Conservation (phyloP, 53 echinoderm and acorn worm species). For the Antedon mediterranea region DNA sequence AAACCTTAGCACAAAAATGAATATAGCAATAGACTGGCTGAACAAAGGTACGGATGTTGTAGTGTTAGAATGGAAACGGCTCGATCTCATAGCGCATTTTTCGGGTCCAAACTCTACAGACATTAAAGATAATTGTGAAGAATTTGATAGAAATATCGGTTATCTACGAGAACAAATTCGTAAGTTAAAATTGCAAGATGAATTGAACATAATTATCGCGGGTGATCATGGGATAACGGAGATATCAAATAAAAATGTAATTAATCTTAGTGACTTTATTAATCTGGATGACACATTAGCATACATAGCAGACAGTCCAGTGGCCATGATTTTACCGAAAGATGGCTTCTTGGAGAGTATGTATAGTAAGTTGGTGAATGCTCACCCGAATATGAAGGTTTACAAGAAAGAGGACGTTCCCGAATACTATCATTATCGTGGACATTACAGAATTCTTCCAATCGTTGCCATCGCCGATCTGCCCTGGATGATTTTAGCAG, state of each 20-base stretch:
- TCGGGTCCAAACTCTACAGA: not conserved
- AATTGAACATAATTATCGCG: not conserved
- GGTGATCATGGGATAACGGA: not conserved
- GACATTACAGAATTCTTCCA: not conserved
- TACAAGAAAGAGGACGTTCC: not conserved
- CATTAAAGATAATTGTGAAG: not conserved
- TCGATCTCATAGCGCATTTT: not conserved
- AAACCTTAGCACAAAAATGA: not conserved
- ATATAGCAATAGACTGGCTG: not conserved
- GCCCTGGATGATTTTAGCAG: not conserved
- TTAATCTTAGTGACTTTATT: not conserved
- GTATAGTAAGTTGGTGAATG: not conserved
- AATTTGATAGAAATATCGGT: not conserved
- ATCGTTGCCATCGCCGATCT: not conserved
- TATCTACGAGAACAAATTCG: not conserved
- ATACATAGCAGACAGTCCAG: not conserved
- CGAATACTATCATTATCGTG: not conserved
- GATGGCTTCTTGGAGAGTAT: not conserved
- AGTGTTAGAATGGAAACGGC: not conserved
- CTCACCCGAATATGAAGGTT: not conserved
- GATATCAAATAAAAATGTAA: not conserved
- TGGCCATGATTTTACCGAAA: not conserved
- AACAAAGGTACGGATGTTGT: not conserved
- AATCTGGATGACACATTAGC: not conserved
- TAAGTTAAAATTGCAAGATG: not conserved